Evolutionary conservation across 2,888 invertebrate species (phyloP).

Genomic region (Schizotus pectinicornis): DNA sequence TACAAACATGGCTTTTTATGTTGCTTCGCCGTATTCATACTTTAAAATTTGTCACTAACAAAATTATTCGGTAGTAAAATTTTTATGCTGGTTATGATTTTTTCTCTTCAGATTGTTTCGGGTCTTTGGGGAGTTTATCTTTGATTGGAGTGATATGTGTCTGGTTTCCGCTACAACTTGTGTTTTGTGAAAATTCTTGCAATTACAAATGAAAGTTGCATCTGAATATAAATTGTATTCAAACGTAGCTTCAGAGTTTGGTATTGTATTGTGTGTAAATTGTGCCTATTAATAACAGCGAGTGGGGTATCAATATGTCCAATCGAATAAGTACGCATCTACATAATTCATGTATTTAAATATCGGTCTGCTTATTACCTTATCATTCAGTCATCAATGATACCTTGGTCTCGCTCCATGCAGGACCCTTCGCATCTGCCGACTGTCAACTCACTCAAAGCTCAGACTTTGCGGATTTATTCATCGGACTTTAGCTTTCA

Average conservation of each 20-base stretch:
- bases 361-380: slow-evolving; percentile 58
- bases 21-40: slow-evolving; percentile 43
- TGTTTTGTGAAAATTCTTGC: slow-evolving; percentile 7
- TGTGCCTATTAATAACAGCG: slow-evolving; percentile 58
- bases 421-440: slow-evolving; percentile 37
- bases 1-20: slow-evolving; percentile 53
- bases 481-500: slow-evolving; percentile 8
- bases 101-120: slow-evolving; percentile 9
- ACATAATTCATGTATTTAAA: slow-evolving; percentile 61
- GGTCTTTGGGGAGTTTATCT: slow-evolving; percentile 4
- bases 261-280: slow-evolving; percentile 59
- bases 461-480: slow-evolving; percentile 26
- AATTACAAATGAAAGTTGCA: slow-evolving; percentile 49
- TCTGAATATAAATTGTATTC: slow-evolving; percentile 58
- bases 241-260: slow-evolving; percentile 53
- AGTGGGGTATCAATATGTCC: slow-evolving; percentile 60
- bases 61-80: slow-evolving; percentile 50
- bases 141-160: too few relatives aligned
- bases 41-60: slow-evolving; percentile 47
- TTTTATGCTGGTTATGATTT: slow-evolving; percentile 32
- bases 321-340: slow-evolving; percentile 59
- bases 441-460: slow-evolving; percentile 36
- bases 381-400: slow-evolving; percentile 55
- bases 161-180: too few relatives aligned
- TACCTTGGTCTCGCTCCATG: slow-evolving; percentile 23